Base-by-base conservation (phyloP, 2,113 vertebrate genomes). In the Scopus umbretta region DNA sequence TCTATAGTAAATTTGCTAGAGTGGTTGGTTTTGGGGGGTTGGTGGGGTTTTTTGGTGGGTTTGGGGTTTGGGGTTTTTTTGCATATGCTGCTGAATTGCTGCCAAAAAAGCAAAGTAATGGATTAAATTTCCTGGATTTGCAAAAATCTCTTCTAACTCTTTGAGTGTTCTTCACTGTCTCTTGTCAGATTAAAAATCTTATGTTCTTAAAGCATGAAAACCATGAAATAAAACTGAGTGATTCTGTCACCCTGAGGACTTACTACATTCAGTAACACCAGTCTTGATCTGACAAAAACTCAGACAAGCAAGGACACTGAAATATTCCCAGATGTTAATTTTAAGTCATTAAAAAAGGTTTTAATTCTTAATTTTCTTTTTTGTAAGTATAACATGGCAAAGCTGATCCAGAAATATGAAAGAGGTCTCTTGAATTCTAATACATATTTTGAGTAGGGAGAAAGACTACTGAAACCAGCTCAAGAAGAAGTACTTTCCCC, bases 141-240 rank as follows among this genome's bases (percentile, higher is more conserved):
- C 22, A 86, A 83, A 96, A 94, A 67, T 84, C 11, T 80, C 38
- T 86, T 90, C 71, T 88, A 83, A 93, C 65, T 85, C 61, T 80
- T 87, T 32, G 45, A 71, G 91, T 80, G 13, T 36, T 36, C 61
- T 96, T 94, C 65, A 75, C 17, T 65, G 72, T 92, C 58, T 95
- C 67, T 91, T 91, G 90, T 92, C 93, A 94, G 70, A 92, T 93
- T 95, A 93, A 88, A 94, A 96, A 91, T 29, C 53, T 80, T 62
- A 85, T 88, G 29, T 86, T 94, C 83, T 94, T 67, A 93, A 63
- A 83, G n/a, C 53, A 70, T 86, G 78, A 85, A 95, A 96, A 73
- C 19, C 52, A 82, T 80, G 43, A 92, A 96, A 91, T 81, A 80
- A 92, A 94, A 82, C 30, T 40, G 76, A 95, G 40, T 84, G 65